Base-by-base conservation (phyloP, 2,113 vertebrate genomes). In the Ictalurus furcatus region DNA sequence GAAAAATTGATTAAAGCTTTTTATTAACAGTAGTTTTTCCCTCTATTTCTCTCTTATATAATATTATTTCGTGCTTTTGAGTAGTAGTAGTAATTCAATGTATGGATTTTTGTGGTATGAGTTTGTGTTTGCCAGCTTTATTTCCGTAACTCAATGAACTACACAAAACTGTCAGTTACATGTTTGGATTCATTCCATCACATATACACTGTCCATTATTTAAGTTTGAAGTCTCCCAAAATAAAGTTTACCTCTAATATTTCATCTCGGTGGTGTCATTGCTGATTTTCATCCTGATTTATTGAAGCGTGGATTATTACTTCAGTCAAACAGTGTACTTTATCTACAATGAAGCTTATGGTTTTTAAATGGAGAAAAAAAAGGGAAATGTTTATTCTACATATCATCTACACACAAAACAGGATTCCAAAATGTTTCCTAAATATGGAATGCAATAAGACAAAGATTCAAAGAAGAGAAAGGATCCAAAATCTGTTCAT, bases 181-280 rank as follows among this genome's bases (percentile, higher is more conserved):
- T 73, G 73, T 78, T 89, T 84, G 61, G 59, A 88, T 86, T 34
- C 81, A 54, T 78, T 89, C 61, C 87, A 84, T 84, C 59, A 88
- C 89, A 84, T 88, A 85, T 17, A 79, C 83, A 85, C 56, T 91
- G 90, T 91, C 63, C 30, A 74, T 82, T 91, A 87, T 91, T 91
- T 67, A 90, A 88, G 84, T 88, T 88, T 91, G 86, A 78, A 91
- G 84, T 25, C 56, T 30, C 74, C 80, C 88, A 56, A 87, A 91
- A 88, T 91, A 91, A 91, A 91, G 85, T 90, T 90, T 90, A 91
- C 89, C 89, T 80, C 89, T 91, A 85, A 80, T 79, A 86, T 88
- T 88, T 90, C 23, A 84, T 34, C 40, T 65, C 13, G 6, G 6
- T 87, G 58, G 80, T 80, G 48, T 85, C 30, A 37, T 17, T 67